A percentile compares a stretch with the other conserved stretches of the same genome.
phyloP scores from a whole-genome alignment of 2,888 invertebrate genomes.

The Drosophila demipolita region DNA sequence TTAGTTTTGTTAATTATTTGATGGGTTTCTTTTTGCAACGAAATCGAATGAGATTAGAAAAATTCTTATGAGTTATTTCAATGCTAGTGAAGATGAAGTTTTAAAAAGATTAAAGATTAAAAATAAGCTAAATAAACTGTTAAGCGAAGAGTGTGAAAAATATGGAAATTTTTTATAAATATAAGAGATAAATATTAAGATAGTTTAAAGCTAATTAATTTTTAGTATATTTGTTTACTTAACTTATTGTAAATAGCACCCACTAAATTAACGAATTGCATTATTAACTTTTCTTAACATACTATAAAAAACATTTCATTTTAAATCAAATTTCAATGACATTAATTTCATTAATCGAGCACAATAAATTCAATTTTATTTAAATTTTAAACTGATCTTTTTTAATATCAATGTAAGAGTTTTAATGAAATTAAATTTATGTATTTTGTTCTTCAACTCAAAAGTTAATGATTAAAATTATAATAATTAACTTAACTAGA shows the following conservation, averaged over 20 bases:
- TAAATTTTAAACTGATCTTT: not conserved
- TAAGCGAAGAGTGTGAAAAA: not conserved
- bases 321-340: not conserved
- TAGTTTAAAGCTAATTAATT: not conserved
- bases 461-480: not conserved
- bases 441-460: not conserved
- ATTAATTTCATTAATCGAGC: not conserved
- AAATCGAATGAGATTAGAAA: conserved; percentile 55
- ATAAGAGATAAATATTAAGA: not conserved
- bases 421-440: not conserved
- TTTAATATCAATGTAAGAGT: not conserved
- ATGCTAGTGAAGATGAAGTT: conserved; percentile 20
- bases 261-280: not conserved
- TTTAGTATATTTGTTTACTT: not conserved
- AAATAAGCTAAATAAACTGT: not conserved
- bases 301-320: not conserved
- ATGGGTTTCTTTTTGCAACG: conserved; percentile 43
- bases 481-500: not conserved
- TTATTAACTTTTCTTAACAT: not conserved
- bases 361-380: not conserved
- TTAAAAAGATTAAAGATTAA: not conserved
- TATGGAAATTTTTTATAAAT: too few species aligned
- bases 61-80: conserved; percentile 42
- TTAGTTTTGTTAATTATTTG: conserved; percentile 40
- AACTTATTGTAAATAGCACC: not conserved